Evolutionary conservation across 2,797 vertebrate genomes (phyloP).

Genomic region (Alectoris magna): DNA sequence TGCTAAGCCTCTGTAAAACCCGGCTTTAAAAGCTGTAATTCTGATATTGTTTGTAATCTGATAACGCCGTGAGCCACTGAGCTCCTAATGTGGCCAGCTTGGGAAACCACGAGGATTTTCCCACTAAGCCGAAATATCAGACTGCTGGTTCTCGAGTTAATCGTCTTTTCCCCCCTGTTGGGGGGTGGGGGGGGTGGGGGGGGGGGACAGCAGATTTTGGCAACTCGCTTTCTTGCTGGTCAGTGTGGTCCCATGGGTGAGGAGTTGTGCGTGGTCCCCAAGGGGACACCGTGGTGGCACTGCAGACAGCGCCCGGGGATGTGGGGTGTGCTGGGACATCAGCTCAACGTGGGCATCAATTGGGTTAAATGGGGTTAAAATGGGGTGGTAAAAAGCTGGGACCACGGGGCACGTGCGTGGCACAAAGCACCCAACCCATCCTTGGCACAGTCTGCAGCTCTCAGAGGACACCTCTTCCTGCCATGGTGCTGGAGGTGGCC

Average conservation of each 20-base stretch:
- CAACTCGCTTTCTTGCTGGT: not conserved
- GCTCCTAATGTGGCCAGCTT: conserved; percentile 49
- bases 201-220: not conserved
- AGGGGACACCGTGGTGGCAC: not conserved
- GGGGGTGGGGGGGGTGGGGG: no score
- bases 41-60: conserved; percentile 70
- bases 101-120: conserved; percentile 37
- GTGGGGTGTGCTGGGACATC: rapidly evolving
- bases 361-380: no score
- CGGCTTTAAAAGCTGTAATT: conserved; percentile 69
- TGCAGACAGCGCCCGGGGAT: rapidly evolving
- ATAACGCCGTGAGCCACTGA: conserved; percentile 42
- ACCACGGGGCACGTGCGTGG: not conserved
- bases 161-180: not conserved
- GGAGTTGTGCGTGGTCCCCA: rapidly evolving
- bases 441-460: rapidly evolving
- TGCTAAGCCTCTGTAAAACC: conserved; percentile 58
- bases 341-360: rapidly evolving
- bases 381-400: not conserved
- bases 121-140: conserved; percentile 46
- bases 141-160: conserved; percentile 9
- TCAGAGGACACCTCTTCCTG: rapidly evolving
- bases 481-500: rapidly evolving
- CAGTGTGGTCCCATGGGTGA: rapidly evolving
- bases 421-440: not conserved